Conservation (phyloP, 2,113 vertebrate genomes). For the Phaetusa simplex region DNA sequence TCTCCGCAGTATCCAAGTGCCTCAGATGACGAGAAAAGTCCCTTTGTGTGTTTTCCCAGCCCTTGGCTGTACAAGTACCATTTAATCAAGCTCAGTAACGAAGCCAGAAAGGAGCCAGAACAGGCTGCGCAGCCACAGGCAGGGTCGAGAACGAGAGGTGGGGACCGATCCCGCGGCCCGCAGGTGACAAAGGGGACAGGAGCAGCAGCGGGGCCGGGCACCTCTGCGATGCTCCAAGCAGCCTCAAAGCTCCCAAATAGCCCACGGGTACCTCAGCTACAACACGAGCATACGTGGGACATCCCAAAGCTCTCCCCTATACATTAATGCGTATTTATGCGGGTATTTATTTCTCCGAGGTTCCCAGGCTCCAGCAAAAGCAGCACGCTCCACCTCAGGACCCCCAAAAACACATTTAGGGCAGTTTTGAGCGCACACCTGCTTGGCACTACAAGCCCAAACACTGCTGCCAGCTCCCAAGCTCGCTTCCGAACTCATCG, state of each 20-base stretch:
- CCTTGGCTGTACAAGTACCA: slow-evolving; percentile 30
- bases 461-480: neutral
- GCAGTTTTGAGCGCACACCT: neutral
- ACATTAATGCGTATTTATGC: no score
- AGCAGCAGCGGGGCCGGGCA: rapidly evolving
- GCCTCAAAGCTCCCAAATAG: neutral
- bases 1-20: slow-evolving; percentile 24
- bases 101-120: slow-evolving; percentile 14
- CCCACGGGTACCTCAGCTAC: rapidly evolving
- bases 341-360: neutral
- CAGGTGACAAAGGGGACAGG: neutral
- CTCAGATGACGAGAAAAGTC: slow-evolving; percentile 31
- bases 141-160: neutral
- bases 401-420: neutral
- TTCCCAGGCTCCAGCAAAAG: neutral
- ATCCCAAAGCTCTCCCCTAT: neutral
- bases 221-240: neutral
- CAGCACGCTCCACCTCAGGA: neutral
- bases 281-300: rapidly evolving
- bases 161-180: rapidly evolving
- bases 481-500: neutral
- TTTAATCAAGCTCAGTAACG: slow-evolving; percentile 58
- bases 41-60: slow-evolving; percentile 45
- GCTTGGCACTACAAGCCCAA: neutral
- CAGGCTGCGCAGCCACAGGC: neutral